Base-by-base conservation (phyloP, 2,888 invertebrate genomes). In the Coenonympha glycerion region DNA sequence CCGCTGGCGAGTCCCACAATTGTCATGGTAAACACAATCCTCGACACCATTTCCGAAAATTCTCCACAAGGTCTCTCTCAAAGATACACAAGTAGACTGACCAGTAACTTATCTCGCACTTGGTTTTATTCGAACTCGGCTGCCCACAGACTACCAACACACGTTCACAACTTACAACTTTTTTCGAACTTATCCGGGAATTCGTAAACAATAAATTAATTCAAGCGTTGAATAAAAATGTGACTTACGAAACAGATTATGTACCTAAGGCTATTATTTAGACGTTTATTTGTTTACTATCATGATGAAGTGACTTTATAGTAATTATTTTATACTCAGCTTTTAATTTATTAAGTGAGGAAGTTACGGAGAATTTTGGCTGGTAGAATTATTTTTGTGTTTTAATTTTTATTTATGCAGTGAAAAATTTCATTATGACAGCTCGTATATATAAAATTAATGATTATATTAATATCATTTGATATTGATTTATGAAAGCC, bases 61-160 rank as follows among this genome's bases (percentile, higher is more conserved):
- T 51, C 49, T 53, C 55, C 56, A 52, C 56, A 61, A 64, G 58
- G 58, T 56, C 57, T 44, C 49, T 55, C 47, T 44, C 51, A 26
- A 54, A 55, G 55, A 57, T 55, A 55, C 58, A 52, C 54, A 54
- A 49, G 41, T 45, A 68, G 69, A 83, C 81, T 83, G 83, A 59
- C 68, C 60, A 42, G 41, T 54, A 41, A 30, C 48, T 53, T 60
- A 55, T 48, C 61, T 42, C 54, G 55, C 60, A 60, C 64, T 69
- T 76, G 79, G 76, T 80, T 83, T 76, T 83, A 83, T 83, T 69
- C 65, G 49, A 56, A 62, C 58, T 65, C 59, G 66, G 68, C 68
- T 21, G 61, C 9, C 52, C 48, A 53, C 66, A 73, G 58, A 69
- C 73, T 53, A 21, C 47, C 68, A 69, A 69, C 59, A 66, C n/a